Conservation (phyloP, 2,797 vertebrate species). For the Epinephelus awoara region DNA sequence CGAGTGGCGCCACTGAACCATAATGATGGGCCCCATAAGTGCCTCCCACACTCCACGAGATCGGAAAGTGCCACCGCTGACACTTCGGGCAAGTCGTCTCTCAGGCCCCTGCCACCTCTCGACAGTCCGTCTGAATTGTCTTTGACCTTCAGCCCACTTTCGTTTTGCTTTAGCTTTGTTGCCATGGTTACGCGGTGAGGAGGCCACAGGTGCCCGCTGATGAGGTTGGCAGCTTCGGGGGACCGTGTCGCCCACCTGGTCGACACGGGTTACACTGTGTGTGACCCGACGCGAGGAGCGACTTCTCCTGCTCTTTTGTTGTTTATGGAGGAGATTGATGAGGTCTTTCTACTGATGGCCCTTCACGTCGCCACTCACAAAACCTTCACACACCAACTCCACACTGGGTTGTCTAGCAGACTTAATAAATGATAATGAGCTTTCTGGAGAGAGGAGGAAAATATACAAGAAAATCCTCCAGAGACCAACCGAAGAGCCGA, state of each 20-base stretch:
- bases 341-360: slow-evolving; percentile 15
- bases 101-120: slow-evolving; percentile 40
- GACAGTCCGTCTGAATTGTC: slow-evolving; percentile 49
- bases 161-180: slow-evolving; percentile 59
- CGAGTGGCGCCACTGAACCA: slow-evolving; percentile 57
- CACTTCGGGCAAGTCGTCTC: slow-evolving; percentile 51
- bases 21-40: slow-evolving; percentile 59
- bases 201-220: slow-evolving; percentile 57
- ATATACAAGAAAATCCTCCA: background rate
- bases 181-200: slow-evolving; percentile 51
- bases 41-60: slow-evolving; percentile 66
- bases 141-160: slow-evolving; percentile 68
- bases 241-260: slow-evolving; percentile 16
- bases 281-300: slow-evolving; percentile 16
- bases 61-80: slow-evolving; percentile 44
- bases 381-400: slow-evolving; percentile 5
- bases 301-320: slow-evolving; percentile 10
- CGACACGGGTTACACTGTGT: slow-evolving; percentile 11
- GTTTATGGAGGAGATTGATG: slow-evolving; percentile 25
- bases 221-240: slow-evolving; percentile 38
- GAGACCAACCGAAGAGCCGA: slow-evolving; percentile 1
- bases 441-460: slow-evolving; percentile 22
- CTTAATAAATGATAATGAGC: slow-evolving; percentile 28
- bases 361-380: slow-evolving; percentile 1
- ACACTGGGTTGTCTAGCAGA: background rate